Conservation (phyloP, 2,888 invertebrate species). For the Helicoverpa assulta region DNA sequence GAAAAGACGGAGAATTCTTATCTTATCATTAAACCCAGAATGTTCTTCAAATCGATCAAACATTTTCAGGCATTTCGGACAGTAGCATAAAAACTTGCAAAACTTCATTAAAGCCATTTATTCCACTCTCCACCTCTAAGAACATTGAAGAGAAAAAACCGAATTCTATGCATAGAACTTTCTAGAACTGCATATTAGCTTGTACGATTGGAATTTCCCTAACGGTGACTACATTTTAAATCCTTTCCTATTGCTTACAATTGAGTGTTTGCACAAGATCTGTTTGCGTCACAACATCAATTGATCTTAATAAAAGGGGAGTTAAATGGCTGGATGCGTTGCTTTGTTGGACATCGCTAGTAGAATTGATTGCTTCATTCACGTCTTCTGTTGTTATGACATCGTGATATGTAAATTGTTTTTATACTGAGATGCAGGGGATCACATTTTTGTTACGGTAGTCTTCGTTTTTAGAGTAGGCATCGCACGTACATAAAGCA, state of each 20-base stretch:
- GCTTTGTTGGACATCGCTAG: slow-evolving; percentile 50
- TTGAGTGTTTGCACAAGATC: slow-evolving; percentile 65
- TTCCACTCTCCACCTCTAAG: not conserved
- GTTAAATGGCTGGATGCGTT: slow-evolving; percentile 71
- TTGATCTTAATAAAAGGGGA: slow-evolving; percentile 81
- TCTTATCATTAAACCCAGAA: not conserved
- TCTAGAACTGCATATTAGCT: slow-evolving; percentile 25
- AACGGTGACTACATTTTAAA: slow-evolving; percentile 45
- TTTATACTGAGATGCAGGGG: slow-evolving; percentile 6
- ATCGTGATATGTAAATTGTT: slow-evolving; percentile 22
- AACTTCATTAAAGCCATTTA: not conserved
- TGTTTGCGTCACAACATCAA: slow-evolving; percentile 73
- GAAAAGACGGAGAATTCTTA: not conserved
- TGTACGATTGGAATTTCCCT: slow-evolving; percentile 15
- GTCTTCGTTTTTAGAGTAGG: not conserved
- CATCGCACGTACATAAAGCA: too few relatives aligned
- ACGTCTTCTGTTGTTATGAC: slow-evolving; percentile 35
- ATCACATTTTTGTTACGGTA: not conserved
- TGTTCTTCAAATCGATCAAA: slow-evolving; percentile 6
- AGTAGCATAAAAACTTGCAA: slow-evolving; percentile 3
- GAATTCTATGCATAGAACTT: slow-evolving; percentile 25
- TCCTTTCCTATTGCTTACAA: slow-evolving; percentile 47
- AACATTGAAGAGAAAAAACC: slow-evolving; percentile 16
- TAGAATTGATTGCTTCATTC: slow-evolving; percentile 59
- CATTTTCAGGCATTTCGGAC: not conserved